Evolutionary conservation across 2,888 invertebrate species (phyloP), one percentile per base, ranked within the genome.

Genomic region (Balanococcus diminutus): DNA sequence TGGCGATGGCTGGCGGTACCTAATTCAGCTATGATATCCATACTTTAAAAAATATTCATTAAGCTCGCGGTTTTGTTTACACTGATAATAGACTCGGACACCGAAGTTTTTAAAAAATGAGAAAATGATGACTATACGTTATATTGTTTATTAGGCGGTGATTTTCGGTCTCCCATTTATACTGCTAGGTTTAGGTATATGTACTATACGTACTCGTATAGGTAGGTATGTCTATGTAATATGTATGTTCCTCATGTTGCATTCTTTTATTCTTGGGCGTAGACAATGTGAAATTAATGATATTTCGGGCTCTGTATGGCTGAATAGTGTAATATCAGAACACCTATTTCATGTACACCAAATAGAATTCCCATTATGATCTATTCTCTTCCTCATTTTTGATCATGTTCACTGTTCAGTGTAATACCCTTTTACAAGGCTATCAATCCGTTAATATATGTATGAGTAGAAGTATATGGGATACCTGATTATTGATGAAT

Each of bases 261-360:
- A n/a, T 25, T 61, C 61, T 61, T 61, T 25, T 2, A n/a, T 61
- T 56, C 22, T 56, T 11, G 19, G n/a, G 6, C 51, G 2, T 19
- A 51, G 51, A 31, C 75, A 75, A 75, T 75, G 75, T 75, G 32
- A 75, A 75, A 75, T 75, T 75, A 75, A 75, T 75, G 75, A 75
- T 61, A 51, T 51, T 51, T 51, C 8, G 3, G n/a, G 51, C 51
- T 19, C 51, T 2, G 51, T 51, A 42, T 14, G 1, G 5, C 11
- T 6, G 36, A 5, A 42, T 42, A 19, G n/a, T 51, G 51, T 19
- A 51, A n/a, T n/a, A n/a, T n/a, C n/a, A n/a, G n/a, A n/a, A 51
- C 51, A 51, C 51, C 51, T 51, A 51, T 51, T 51, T 19, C n/a
- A 8, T 51, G 51, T 51, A 51, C 19, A 51, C 19, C 51, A 19